Percentiles rank a stretch among this genome's conserved stretches.
Evolutionary conservation across 2,113 vertebrate genomes (phyloP).

Genomic region (Lichenostomus cassidix): DNA sequence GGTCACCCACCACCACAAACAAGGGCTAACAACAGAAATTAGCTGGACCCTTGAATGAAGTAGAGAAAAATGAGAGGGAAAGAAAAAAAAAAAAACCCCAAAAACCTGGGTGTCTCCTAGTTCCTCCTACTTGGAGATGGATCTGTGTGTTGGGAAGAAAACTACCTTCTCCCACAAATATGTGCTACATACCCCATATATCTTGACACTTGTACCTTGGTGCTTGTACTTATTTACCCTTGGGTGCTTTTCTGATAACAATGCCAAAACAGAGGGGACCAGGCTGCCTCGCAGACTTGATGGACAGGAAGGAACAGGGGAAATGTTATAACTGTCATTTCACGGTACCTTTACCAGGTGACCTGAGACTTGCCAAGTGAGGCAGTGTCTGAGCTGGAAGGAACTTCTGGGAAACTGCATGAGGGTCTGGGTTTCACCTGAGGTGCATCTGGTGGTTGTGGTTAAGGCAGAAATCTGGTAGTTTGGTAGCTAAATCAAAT

Average conservation of each 20-base stretch:
- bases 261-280: neutral
- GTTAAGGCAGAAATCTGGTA: conserved; percentile 13
- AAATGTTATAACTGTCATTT: neutral
- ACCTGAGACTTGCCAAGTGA: neutral
- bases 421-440: neutral
- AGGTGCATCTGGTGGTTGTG: conserved; percentile 10
- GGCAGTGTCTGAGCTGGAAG: neutral
- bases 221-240: neutral
- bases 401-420: neutral
- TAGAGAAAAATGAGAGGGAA: neutral
- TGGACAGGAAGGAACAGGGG: neutral
- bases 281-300: neutral
- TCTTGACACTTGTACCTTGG: neutral
- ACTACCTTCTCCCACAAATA: neutral
- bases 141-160: neutral
- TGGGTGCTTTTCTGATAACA: neutral
- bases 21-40: neutral
- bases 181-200: neutral
- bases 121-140: neutral
- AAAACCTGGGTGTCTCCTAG: neutral
- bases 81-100: neutral
- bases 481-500: neutral
- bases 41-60: fast-evolving
- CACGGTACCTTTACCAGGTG: neutral
- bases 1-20: neutral